phyloP scores from a whole-genome alignment of 2,888 invertebrate genomes.

The Rhamnusium bicolor region DNA sequence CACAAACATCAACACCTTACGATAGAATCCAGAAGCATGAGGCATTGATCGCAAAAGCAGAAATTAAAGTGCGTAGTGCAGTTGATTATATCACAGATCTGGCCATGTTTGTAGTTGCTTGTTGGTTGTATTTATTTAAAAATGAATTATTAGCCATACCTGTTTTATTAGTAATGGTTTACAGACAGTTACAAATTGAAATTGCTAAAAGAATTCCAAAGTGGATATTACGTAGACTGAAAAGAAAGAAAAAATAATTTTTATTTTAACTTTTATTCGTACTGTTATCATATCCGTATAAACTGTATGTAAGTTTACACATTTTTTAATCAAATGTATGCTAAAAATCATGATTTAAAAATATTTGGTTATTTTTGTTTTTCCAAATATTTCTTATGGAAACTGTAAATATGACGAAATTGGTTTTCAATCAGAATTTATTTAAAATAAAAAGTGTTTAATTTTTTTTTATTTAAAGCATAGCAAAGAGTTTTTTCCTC shows the following conservation, averaged over 20 bases:
- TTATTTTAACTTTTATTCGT: background rate
- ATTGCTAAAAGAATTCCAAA: conserved; percentile 66
- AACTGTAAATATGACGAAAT: too few species aligned
- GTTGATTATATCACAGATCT: conserved; percentile 84
- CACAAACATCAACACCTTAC: conserved; percentile 44
- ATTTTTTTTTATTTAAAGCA: too few species aligned
- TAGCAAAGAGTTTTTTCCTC: background rate
- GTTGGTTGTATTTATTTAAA: conserved; percentile 87
- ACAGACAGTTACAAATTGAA: conserved; percentile 82
- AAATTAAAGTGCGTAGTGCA: conserved; percentile 79
- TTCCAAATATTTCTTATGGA: too few species aligned
- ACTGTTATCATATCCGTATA: background rate
- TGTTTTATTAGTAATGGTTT: conserved; percentile 82
- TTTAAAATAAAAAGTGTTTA: too few species aligned
- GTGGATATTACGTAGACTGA: conserved; percentile 56
- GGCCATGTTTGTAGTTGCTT: conserved; percentile 82
- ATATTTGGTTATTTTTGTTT: too few species aligned
- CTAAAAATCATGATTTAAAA: too few species aligned
- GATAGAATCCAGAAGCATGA: conserved; percentile 69
- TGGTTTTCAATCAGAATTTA: too few species aligned
- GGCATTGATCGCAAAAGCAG: conserved; percentile 77
- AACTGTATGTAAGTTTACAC: too few species aligned
- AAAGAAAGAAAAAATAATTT: conserved; percentile 38
- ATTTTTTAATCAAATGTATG: too few species aligned
- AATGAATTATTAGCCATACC: conserved; percentile 87